Conservation (phyloP, 2,797 vertebrate species). For the Cichlasoma orientale region DNA sequence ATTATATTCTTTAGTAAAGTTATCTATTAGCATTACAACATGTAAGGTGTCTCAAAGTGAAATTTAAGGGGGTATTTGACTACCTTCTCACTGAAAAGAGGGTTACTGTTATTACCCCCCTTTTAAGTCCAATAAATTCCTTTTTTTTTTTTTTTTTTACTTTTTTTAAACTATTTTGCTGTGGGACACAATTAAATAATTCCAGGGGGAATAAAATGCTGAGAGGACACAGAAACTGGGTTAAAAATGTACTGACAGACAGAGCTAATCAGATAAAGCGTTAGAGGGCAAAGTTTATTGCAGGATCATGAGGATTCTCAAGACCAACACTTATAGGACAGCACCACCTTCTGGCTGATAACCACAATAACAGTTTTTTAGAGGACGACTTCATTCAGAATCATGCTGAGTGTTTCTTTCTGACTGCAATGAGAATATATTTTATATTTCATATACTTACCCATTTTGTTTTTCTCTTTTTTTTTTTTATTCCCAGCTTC, state of each 20-base stretch:
- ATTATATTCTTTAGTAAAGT: background rate
- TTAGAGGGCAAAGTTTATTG: background rate
- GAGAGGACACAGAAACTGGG: background rate
- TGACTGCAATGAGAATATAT: background rate
- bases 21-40: background rate
- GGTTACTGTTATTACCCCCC: too few relatives aligned
- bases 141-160: too few relatives aligned
- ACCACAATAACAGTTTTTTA: conserved; percentile 21
- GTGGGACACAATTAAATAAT: background rate
- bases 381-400: background rate
- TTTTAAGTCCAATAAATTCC: background rate
- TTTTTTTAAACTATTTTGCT: background rate
- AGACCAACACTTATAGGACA: conserved; percentile 50
- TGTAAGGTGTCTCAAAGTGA: background rate
- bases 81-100: background rate
- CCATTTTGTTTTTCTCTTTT: background rate
- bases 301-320: background rate
- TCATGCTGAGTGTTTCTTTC: background rate
- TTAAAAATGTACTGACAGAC: background rate
- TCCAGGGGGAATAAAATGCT: background rate
- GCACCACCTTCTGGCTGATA: conserved; percentile 69
- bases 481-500: conserved; percentile 30
- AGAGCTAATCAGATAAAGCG: background rate
- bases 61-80: background rate
- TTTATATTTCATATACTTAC: background rate